Conservation (phyloP, 1,140 invertebrate species). For the Monomorium pharaonis region DNA sequence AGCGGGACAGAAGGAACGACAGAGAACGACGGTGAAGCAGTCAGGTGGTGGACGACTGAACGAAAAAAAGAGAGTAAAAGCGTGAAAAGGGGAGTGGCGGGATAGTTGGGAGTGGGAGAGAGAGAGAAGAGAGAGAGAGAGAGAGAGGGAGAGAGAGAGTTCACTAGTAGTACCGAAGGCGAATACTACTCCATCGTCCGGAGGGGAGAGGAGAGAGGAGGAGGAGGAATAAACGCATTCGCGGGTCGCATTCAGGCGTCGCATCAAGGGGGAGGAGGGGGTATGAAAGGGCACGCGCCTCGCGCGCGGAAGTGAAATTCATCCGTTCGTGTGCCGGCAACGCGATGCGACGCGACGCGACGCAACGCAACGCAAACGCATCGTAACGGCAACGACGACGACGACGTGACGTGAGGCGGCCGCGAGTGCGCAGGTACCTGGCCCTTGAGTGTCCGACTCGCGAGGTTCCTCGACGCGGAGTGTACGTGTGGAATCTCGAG, state of each 20-base stretch:
- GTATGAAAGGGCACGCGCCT: background rate
- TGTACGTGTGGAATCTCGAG: constrained; percentile 19
- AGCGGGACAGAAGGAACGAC: background rate
- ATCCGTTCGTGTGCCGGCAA: background rate
- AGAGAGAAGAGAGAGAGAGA: background rate
- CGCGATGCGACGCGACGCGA: constrained; percentile 38
- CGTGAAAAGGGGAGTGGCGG: background rate
- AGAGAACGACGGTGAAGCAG: background rate
- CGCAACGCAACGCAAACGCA: background rate
- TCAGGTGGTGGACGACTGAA: background rate
- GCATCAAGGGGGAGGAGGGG: background rate
- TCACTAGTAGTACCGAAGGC: background rate
- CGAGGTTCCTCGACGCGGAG: constrained; percentile 30
- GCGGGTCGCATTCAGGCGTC: background rate
- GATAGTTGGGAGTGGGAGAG: background rate
- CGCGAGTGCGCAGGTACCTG: constrained; percentile 16
- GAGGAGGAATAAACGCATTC: background rate
- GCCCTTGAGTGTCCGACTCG: background rate
- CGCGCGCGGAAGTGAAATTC: constrained; percentile 4
- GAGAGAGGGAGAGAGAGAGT: background rate
- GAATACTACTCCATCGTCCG: background rate
- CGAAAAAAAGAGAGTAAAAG: background rate
- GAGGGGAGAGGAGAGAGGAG: background rate
- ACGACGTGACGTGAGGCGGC: background rate
- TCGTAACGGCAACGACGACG: background rate